A percentile compares a stretch with the other conserved stretches of the same genome.
phyloP scores from a whole-genome alignment of 1,140 invertebrate species.

The Meteorus sp. region DNA sequence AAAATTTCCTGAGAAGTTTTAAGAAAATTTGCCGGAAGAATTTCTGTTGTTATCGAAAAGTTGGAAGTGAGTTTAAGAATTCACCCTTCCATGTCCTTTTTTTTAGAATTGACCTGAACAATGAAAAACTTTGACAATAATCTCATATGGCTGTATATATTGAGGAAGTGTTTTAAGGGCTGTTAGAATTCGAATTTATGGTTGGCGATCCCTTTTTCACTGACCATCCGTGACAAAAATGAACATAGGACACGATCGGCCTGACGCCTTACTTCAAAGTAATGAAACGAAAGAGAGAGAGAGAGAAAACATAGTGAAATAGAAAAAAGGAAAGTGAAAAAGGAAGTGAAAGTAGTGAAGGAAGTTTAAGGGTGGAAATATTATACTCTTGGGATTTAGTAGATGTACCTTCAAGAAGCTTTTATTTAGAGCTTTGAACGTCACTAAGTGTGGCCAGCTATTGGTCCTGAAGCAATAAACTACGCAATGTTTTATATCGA shows the following conservation, averaged over 20 bases:
- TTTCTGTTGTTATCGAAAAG: too few relatives aligned
- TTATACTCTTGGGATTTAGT: constrained; percentile 39
- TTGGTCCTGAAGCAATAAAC: constrained; percentile 49
- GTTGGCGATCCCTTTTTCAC: background rate
- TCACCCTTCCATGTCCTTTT: background rate
- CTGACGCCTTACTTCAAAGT: too few relatives aligned
- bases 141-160: too few relatives aligned
- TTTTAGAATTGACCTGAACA: background rate
- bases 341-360: background rate
- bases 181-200: constrained; percentile 6
- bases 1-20: too few relatives aligned
- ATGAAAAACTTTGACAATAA: too few relatives aligned
- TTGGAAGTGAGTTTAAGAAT: too few relatives aligned
- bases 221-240: background rate
- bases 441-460: constrained; percentile 34
- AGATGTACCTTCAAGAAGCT: constrained; percentile 42
- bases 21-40: too few relatives aligned
- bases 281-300: too few relatives aligned
- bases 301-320: too few relatives aligned
- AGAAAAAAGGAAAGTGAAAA: too few relatives aligned
- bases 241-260: too few relatives aligned
- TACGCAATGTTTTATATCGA: constrained; percentile 45
- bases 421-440: constrained; percentile 51
- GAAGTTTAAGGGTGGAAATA: constrained; percentile 19
- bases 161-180: background rate